Evolutionary conservation across 2,113 vertebrate genomes (phyloP).

Genomic region (Aepyceros melampus): DNA sequence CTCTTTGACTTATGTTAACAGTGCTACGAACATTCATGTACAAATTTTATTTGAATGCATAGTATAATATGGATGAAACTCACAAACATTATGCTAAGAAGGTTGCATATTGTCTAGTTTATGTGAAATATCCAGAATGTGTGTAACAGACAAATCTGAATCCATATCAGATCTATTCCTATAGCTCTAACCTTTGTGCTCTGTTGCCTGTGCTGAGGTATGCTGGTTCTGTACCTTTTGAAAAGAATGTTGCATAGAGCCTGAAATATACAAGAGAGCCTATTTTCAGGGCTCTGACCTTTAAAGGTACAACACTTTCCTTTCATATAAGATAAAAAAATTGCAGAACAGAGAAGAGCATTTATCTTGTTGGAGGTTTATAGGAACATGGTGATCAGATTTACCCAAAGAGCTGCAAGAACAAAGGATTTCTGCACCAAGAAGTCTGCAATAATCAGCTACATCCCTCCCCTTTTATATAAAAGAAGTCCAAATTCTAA

Average conservation of each 20-base stretch:
- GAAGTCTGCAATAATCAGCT: background rate
- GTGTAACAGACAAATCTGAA: background rate
- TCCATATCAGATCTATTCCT: background rate
- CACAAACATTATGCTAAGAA: background rate
- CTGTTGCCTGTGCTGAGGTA: background rate
- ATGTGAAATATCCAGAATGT: background rate
- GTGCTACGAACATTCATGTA: background rate
- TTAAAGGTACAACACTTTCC: background rate
- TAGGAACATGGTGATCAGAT: background rate
- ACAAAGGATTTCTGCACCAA: background rate
- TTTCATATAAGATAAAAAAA: background rate
- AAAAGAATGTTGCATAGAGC: background rate
- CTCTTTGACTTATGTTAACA: background rate
- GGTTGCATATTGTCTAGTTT: accelerated
- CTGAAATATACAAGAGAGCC: background rate
- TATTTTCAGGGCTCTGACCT: background rate
- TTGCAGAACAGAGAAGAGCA: background rate
- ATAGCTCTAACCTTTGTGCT: background rate
- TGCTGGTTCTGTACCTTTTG: background rate
- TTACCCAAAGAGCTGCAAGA: background rate
- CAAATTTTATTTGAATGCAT: background rate
- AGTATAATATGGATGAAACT: background rate
- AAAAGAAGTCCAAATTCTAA: background rate
- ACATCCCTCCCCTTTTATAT: background rate
- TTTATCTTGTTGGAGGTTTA: background rate